Evolutionary conservation across 2,888 invertebrate genomes (phyloP), one percentile per base, ranked within the genome.

Genomic region (Amblyjoppa fuscipennis): DNA sequence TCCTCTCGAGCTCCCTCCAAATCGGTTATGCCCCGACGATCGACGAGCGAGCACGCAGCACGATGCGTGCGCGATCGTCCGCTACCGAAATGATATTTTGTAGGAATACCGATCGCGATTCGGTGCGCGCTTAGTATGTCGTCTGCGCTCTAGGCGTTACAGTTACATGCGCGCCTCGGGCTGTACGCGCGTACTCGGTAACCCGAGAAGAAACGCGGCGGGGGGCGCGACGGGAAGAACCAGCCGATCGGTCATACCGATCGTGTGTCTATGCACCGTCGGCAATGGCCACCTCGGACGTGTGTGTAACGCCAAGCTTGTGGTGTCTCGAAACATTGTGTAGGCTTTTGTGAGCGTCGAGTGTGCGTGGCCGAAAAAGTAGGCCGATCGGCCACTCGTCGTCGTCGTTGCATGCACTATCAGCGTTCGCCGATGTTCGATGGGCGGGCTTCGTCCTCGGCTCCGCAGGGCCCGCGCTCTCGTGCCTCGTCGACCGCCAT

Each of bases 71-170:
- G 51, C 34, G 31, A 31, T 68, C 68, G 69, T 51, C 45, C 56
- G 73, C 56, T 20, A 74, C 73, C 73, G 70, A 77, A 88, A 85
- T 87, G 20, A 2, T 64, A 89, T 90, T 91, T 87, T 87, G 87
- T 87, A 81, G 87, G 87, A 90, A 89, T 83, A 86, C 85, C 87
- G 88, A 84, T 86, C 87, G 87, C 88, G 45, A 92, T 92, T 90
- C 90, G 89, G 89, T 83, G 79, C 90, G 85, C 87, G 87, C 83
- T 93, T 92, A 91, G 91, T 92, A 93, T 92, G 91, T 90, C 85
- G 83, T 85, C 56, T 85, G 80, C 89, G 86, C 81, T 73, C 34
- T 80, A 45, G 59, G 73, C 71, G 78, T 75, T 92, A 92, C 92
- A 91, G 91, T 92, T 92, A 91, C 80, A 70, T 53, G 41, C 25